phyloP scores from a whole-genome alignment of 2,888 invertebrate genomes.

The Spilosoma lubricipeda region DNA sequence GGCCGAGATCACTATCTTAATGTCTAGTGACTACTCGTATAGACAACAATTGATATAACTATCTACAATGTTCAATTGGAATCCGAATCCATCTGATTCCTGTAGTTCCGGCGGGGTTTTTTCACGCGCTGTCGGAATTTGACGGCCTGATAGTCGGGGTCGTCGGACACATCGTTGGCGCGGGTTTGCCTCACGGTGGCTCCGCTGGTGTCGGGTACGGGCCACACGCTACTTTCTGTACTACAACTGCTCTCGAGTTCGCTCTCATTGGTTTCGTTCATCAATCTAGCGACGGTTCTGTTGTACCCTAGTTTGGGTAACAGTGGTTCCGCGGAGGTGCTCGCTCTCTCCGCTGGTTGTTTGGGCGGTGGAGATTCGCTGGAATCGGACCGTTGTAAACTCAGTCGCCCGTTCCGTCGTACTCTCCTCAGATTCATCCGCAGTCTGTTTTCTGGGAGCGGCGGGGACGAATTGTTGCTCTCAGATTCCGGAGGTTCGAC shows the following conservation, averaged over 20 bases:
- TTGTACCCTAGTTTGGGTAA: conserved; percentile 67
- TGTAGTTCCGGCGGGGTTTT: conserved; percentile 87
- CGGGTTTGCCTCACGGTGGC: conserved; percentile 69
- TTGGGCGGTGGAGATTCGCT: conserved; percentile 78
- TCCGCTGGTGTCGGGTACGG: conserved; percentile 77
- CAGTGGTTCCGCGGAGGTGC: conserved; percentile 61
- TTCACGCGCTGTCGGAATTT: conserved; percentile 87
- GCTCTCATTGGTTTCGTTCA: conserved; percentile 83
- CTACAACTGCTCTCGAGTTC: conserved; percentile 83
- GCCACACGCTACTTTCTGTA: conserved; percentile 74
- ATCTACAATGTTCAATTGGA: conserved; percentile 83
- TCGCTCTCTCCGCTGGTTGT: conserved; percentile 57
- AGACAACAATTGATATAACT: conserved; percentile 53
- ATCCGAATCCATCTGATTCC: conserved; percentile 89
- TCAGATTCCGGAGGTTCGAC: conserved; percentile 65
- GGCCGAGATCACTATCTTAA: conserved; percentile 32
- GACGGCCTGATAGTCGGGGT: conserved; percentile 81
- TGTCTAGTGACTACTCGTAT: conserved; percentile 32
- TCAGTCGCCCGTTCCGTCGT: conserved; percentile 68
- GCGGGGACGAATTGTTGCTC: conserved; percentile 60
- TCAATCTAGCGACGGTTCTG: conserved; percentile 75
- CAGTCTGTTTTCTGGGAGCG: conserved; percentile 60
- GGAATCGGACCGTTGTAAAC: conserved; percentile 73
- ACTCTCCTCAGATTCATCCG: conserved; percentile 63
- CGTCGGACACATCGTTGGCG: conserved; percentile 74